Percentiles rank a stretch among this genome's conserved stretches.
These are phyloP conservation scores for Pyrgilauda ruficollis DNA, from an alignment of 2,113 vertebrate genomes.

Conservation along the genomic window DNA sequence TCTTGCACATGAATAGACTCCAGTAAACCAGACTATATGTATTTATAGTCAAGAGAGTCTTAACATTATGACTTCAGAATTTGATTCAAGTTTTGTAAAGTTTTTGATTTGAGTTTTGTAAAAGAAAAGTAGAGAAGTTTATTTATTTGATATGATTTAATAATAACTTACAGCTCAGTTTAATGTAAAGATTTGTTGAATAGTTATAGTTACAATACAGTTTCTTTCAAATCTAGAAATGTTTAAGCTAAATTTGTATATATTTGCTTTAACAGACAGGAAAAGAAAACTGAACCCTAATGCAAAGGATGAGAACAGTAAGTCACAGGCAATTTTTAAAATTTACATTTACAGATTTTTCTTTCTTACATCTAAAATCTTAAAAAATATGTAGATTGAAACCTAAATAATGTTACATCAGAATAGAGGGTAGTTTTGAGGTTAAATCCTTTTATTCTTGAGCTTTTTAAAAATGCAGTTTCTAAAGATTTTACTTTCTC, in stretches of 20 bases:
- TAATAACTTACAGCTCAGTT: not conserved
- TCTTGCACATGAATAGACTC: not conserved
- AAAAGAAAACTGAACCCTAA: not conserved
- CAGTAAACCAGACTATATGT: not conserved
- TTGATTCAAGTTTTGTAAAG: not conserved
- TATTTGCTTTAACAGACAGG: slow-evolving; percentile 10
- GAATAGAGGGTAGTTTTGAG: not conserved
- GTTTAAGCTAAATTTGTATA: not conserved
- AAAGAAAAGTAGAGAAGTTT: not conserved
- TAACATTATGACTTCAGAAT: not conserved
- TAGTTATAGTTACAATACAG: not conserved
- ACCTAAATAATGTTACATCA: not conserved
- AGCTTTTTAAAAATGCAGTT: not conserved
- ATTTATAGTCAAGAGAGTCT: not conserved
- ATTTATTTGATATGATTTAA: not conserved
- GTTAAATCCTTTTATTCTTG: not conserved
- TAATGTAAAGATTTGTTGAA: not conserved
- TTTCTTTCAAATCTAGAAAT: not conserved
- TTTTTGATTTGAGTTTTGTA: not conserved
- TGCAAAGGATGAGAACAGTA: slow-evolving; percentile 1
- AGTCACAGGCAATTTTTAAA: not conserved
- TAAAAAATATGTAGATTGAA: not conserved
- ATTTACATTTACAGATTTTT: not conserved
- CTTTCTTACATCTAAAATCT: not conserved
- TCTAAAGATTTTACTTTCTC: not conserved